These are phyloP conservation scores for Trachymyrmex cornetzi DNA, from an alignment of 1,140 invertebrate genomes.

Conservation along the genomic window DNA sequence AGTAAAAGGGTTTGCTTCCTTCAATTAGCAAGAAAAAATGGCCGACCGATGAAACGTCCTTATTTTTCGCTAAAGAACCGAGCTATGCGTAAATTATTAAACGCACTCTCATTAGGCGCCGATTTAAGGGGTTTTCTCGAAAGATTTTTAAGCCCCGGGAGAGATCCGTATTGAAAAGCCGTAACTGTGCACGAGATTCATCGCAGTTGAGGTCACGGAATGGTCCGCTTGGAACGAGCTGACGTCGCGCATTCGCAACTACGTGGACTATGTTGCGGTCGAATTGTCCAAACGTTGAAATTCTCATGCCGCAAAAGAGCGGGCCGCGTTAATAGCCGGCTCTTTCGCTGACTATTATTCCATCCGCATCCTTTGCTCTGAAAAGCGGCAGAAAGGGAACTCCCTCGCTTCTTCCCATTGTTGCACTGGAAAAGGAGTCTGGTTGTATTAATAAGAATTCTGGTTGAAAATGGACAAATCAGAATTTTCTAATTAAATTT, in stretches of 20 bases:
- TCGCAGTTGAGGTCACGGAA: constrained; percentile 50
- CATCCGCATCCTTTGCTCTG: constrained; percentile 7
- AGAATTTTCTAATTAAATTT: too few species aligned
- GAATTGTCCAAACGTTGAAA: constrained; percentile 69
- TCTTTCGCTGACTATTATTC: constrained; percentile 44
- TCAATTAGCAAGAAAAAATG: constrained; percentile 78
- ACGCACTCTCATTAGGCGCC: constrained; percentile 10
- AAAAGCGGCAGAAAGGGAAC: background rate
- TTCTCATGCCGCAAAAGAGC: constrained; percentile 65
- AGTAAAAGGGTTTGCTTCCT: constrained; percentile 72
- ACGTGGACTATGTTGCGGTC: constrained; percentile 61
- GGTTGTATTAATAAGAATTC: too few species aligned
- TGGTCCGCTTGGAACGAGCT: constrained; percentile 32
- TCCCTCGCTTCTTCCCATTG: background rate
- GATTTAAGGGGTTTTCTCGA: constrained; percentile 27
- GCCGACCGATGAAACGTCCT: constrained; percentile 60
- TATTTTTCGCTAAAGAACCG: constrained; percentile 65
- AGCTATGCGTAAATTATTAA: constrained; percentile 65
- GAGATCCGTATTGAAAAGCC: constrained; percentile 7
- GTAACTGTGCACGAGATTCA: constrained; percentile 44
- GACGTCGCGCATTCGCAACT: constrained; percentile 65
- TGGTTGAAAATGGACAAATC: too few species aligned
- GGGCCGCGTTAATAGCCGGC: constrained; percentile 60
- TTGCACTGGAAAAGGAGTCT: background rate
- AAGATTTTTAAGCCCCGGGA: constrained; percentile 25